Conservation (phyloP, 2,888 invertebrate genomes). For the Eristalis pertinax region DNA sequence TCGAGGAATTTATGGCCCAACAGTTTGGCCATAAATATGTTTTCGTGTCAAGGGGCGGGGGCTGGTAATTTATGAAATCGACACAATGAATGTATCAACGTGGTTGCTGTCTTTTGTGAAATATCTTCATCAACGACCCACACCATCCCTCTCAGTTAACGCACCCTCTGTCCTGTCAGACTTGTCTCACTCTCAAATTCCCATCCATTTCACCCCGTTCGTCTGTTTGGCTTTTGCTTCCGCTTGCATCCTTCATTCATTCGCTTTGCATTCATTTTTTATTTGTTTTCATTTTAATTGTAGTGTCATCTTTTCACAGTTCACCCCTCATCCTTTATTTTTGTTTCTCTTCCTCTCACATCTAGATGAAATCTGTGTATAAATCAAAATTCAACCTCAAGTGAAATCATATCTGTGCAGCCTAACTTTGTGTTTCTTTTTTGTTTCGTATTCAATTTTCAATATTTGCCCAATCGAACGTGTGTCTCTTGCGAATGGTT, state of each 20-base stretch:
- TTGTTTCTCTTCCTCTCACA: conserved; percentile 46
- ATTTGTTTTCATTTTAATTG: conserved; percentile 11
- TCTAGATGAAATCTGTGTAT: conserved; percentile 45
- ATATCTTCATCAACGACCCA: too few species aligned
- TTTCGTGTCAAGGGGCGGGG: not conserved
- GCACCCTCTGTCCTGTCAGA: not conserved
- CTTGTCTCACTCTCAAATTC: not conserved
- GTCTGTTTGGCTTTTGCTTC: not conserved
- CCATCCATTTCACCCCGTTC: not conserved
- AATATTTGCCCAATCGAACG: not conserved
- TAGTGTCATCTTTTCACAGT: conserved; percentile 25
- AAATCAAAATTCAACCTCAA: conserved; percentile 34
- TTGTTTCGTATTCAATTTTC: not conserved
- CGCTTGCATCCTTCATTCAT: conserved; percentile 17
- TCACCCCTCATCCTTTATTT: conserved; percentile 53
- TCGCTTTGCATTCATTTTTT: conserved; percentile 10
- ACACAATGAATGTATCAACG: not conserved
- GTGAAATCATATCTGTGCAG: conserved; percentile 16
- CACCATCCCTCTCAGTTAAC: not conserved
- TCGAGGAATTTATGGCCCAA: not conserved
- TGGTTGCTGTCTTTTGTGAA: not conserved
- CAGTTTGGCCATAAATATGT: not conserved
- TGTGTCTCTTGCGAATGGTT: not conserved
- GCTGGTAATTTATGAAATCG: not conserved
- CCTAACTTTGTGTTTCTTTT: not conserved